phyloP scores from a whole-genome alignment of 2,113 vertebrate species.

The Tapirus terrestris region DNA sequence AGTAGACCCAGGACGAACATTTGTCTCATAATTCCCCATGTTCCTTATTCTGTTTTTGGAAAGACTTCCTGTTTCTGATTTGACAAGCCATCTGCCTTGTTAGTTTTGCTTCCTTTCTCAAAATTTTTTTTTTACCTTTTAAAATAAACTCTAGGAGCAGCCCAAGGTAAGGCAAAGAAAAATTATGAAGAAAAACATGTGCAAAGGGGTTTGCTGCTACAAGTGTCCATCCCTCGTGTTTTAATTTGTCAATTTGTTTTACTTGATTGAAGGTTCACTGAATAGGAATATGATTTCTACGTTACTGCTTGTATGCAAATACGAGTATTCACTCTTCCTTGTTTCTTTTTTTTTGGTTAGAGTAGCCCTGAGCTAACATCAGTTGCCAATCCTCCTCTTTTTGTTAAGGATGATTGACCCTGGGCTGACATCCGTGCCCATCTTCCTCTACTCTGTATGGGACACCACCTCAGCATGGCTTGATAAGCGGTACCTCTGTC shows the following conservation, averaged over 20 bases:
- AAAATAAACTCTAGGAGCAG: conserved; percentile 57
- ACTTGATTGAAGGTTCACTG: conserved; percentile 40
- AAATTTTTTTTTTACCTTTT: conserved; percentile 34
- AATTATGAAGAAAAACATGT: conserved; percentile 33
- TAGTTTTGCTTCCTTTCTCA: conserved; percentile 37
- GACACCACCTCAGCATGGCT: too few species aligned
- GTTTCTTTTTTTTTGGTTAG: too few species aligned
- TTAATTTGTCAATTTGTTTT: conserved; percentile 55
- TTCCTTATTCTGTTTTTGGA: conserved; percentile 45
- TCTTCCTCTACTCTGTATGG: too few species aligned
- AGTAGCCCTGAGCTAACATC: too few species aligned
- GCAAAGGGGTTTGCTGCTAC: not conserved
- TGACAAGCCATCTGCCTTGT: conserved; percentile 56
- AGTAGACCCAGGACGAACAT: not conserved
- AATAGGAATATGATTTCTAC: conserved; percentile 40
- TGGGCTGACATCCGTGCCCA: too few species aligned
- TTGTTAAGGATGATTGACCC: too few species aligned
- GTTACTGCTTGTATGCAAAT: not conserved
- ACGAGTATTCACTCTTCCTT: not conserved
- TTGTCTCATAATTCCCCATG: not conserved
- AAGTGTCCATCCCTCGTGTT: not conserved
- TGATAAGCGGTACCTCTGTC: too few species aligned
- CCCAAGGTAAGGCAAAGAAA: not conserved
- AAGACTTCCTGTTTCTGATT: conserved; percentile 43
- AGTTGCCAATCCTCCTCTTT: too few species aligned